Evolutionary conservation across 2,113 vertebrate species (phyloP), one percentile per base, ranked within the genome.

Genomic region (Syngnathus scovelli): DNA sequence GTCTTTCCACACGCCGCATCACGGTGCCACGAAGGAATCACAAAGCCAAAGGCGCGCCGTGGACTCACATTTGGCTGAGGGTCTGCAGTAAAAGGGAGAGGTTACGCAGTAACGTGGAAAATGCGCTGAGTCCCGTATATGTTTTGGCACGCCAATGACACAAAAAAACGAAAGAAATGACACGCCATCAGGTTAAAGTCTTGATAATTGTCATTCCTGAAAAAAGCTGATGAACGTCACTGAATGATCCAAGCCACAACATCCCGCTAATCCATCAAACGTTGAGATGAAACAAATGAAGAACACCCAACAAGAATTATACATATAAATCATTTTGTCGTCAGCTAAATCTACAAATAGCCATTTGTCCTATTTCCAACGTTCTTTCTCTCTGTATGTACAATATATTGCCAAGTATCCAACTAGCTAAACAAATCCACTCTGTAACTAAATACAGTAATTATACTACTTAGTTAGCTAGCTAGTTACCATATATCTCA

Each of bases 101-200:
- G 88, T 89, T 7, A 68, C 38, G 56, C 85, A 82, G 77, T 86
- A 85, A 86, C 85, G 87, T 86, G 86, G 83, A 4, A 58, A 77
- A 58, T 13, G 72, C 55, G 61, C 48, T 11, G 11, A 67, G 66
- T 67, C 76, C 69, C 6, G 64, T 63, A 81, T 85, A 79, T 83
- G 64, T 49, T 80, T 71, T 88, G 83, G 78, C 78, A 54, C 58
- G 48, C 1, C 18, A 7, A 19, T 11, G 18, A 18, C 19, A 8
- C 19, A 49, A 19, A 49, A 8, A n/a, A 21, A 51, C 1, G 1
- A 51, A 51, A 9, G 71, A 67, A 72, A 64, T 68, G 56, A 76
- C 69, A 72, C 69, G 79, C 78, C 75, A 4, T 43, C 80, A 83
- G 60, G 69, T 60, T 72, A 39, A 3, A 21, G 43, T 61, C 23